These are phyloP conservation scores for Limnephilus auricula DNA, from an alignment of 2,888 invertebrate genomes.

Conservation along the genomic window DNA sequence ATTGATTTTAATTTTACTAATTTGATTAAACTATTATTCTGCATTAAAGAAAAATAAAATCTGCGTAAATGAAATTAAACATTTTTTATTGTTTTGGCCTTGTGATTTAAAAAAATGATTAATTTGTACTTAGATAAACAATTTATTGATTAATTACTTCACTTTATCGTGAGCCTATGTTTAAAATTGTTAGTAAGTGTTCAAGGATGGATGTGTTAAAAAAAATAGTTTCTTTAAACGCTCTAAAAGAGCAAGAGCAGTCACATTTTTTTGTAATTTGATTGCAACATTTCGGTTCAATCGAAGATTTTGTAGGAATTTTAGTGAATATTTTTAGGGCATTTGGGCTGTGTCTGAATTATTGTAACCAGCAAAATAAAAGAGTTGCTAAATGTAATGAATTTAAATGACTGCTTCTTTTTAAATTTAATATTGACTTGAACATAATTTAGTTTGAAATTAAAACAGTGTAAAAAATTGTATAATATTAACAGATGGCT, in stretches of 20 bases:
- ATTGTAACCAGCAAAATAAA: conserved; percentile 28
- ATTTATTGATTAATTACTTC: neutral
- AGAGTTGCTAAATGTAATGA: neutral
- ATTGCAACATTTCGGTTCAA: neutral
- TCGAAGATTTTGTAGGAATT: neutral
- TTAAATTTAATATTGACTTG: conserved; percentile 41
- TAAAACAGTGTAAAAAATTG: conserved; percentile 40
- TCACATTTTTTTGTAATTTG: neutral
- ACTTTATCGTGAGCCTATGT: conserved; percentile 10
- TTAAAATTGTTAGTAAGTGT: conserved; percentile 22
- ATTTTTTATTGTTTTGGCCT: neutral
- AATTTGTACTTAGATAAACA: neutral
- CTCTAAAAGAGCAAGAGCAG: neutral
- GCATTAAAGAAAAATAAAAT: neutral
- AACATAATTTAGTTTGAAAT: conserved; percentile 40
- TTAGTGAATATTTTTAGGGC: conserved; percentile 2
- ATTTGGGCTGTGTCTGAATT: conserved; percentile 39
- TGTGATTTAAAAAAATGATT: neutral
- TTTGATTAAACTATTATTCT: neutral
- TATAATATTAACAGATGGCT: conserved; percentile 44
- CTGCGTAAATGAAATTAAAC: neutral
- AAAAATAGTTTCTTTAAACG: neutral
- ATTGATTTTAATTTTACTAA: neutral
- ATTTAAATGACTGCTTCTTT: conserved; percentile 54
- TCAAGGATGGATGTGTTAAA: neutral